phyloP scores from a whole-genome alignment of 2,113 vertebrate species.

The Anthoscopus minutus region DNA sequence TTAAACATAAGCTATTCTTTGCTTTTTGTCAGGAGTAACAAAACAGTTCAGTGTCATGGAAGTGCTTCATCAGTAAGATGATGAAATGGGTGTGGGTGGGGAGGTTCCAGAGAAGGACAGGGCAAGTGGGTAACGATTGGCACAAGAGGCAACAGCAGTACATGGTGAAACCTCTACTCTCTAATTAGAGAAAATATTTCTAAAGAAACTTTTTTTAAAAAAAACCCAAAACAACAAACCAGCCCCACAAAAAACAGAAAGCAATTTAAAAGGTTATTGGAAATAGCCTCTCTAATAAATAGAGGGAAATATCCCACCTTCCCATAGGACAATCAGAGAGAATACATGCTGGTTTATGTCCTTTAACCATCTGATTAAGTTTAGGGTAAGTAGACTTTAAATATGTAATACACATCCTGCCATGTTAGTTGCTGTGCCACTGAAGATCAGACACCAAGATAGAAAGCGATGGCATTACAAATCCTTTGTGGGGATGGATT shows the following conservation, averaged over 20 bases:
- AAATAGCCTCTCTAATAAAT: neutral
- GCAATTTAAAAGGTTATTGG: neutral
- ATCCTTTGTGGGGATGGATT: neutral
- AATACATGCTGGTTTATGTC: neutral
- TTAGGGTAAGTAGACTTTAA: neutral
- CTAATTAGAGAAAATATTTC: neutral
- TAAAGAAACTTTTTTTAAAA: neutral
- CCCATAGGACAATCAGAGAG: neutral
- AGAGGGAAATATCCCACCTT: neutral
- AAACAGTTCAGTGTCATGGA: neutral
- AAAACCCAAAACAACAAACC: neutral
- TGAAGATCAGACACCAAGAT: neutral
- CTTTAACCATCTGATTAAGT: neutral
- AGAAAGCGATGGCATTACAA: neutral
- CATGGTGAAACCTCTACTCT: neutral
- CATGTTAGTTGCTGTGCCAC: neutral
- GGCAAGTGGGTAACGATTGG: neutral
- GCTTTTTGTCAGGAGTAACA: neutral
- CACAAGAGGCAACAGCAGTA: neutral
- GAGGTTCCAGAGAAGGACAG: conserved; percentile 4
- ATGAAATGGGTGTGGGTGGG: conserved; percentile 42
- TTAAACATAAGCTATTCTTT: neutral
- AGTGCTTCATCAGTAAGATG: neutral
- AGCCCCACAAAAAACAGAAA: neutral
- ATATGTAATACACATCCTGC: neutral